Percentiles rank a stretch among this genome's conserved stretches.
Evolutionary conservation across 1,140 invertebrate genomes (phyloP).

Genomic region (Akabosia matsudoensis): DNA sequence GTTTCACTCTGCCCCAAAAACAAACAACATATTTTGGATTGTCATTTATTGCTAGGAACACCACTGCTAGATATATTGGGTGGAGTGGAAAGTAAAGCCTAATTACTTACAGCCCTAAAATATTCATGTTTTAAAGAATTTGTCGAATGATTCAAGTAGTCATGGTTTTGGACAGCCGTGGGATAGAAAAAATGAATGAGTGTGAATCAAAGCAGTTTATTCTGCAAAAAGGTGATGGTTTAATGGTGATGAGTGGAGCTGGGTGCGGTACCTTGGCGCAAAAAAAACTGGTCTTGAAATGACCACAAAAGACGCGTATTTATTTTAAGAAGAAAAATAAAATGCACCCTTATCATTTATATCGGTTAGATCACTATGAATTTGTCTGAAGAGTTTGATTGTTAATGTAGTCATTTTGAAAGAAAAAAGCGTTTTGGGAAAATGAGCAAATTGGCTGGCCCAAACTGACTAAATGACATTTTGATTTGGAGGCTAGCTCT

Average conservation of each 20-base stretch:
- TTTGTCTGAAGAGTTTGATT: no score
- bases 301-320: no score
- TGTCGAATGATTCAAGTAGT: background rate
- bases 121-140: no score
- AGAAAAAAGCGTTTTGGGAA: no score
- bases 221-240: conserved; percentile 13
- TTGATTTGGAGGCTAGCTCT: no score
- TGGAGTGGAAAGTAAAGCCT: conserved; percentile 5
- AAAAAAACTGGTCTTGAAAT: conserved; percentile 17
- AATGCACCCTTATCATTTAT: no score
- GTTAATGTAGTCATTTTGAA: no score
- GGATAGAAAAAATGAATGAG: conserved; percentile 16
- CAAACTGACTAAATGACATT: no score
- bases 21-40: background rate
- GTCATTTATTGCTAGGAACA: background rate
- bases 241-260: conserved; percentile 24
- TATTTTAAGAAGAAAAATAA: no score
- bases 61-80: background rate
- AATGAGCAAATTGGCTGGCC: no score
- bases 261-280: conserved; percentile 17
- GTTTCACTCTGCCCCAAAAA: conserved; percentile 5
- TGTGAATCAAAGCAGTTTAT: conserved; percentile 12
- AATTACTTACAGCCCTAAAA: no score
- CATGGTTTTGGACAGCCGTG: background rate
- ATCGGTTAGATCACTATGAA: no score